Base-by-base conservation (phyloP, 2,797 vertebrate species). In the Sus cebifrons region DNA sequence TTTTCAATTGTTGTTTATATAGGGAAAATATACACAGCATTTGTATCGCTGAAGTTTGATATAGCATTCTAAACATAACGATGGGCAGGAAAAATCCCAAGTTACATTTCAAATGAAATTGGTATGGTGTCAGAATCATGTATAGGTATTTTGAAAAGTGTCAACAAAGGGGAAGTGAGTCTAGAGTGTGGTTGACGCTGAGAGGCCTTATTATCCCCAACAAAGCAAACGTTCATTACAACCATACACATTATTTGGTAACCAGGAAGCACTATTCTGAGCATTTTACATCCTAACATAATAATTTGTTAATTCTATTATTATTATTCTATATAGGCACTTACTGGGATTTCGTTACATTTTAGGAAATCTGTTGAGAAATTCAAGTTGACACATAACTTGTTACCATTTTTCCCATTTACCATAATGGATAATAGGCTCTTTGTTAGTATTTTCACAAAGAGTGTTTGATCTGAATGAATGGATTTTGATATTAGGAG, bases 321-420 rank as follows among this genome's bases (percentile, higher is more conserved):
- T 49, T 49, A 49, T 49, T 49, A 49, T 49, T 49, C 36, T 52
- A 25, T 85, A 68, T 40, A 74, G 32, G 12, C 27, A 77, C 87
- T 79, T 96, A 25, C 58, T 91, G 56, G 32, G 79, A 65, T 85
- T 91, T 94, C 71, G 32, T 86, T 96, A 86, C 32, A 78, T 77
- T 93, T 94, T 58, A 92, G 92, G 78, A 95, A 92, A 93, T 29
- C 13, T 15, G 25, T 27, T 54, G 11, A 77, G 32, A 29, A 23
- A 56, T 86, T 84, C 52, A 12, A 95, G 90, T 70, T 89, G 92
- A 93, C 64, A 67, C 29, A 32, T 49, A 49, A 49, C 44, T 10
- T 49, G 44, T 49, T 49, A 94, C 52, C 20, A 88, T 95, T 84
- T 89, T 77, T 82, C 56, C 32, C 52, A n/a, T 54, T 88, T 86